phyloP scores from a whole-genome alignment of 2,113 vertebrate species.

The Ceyx cyanopectus region DNA sequence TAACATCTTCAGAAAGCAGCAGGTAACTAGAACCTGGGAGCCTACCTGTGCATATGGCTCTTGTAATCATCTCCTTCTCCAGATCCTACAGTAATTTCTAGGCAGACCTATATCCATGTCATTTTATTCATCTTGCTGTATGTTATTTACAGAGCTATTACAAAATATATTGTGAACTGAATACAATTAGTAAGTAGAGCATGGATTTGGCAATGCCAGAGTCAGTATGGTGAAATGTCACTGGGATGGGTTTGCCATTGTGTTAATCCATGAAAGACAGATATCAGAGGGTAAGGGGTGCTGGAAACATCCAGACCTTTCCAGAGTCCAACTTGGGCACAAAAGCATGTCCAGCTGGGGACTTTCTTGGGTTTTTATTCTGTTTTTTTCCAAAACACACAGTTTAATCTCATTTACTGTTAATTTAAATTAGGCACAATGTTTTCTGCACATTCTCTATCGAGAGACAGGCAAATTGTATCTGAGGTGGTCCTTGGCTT shows the following conservation, averaged over 20 bases:
- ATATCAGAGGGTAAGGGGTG: background rate
- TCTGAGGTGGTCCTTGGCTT: slow-evolving; percentile 3
- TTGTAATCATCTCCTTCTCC: background rate
- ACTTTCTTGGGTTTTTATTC: background rate
- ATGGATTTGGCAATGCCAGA: background rate
- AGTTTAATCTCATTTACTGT: background rate
- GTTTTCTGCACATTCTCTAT: background rate
- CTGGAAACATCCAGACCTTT: background rate
- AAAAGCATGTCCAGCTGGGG: background rate
- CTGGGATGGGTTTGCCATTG: background rate
- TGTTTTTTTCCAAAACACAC: slow-evolving; percentile 26
- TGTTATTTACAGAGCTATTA: slow-evolving; percentile 72
- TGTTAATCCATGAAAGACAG: background rate
- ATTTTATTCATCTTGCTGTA: slow-evolving; percentile 66
- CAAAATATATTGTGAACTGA: slow-evolving; percentile 39
- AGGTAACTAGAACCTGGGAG: background rate
- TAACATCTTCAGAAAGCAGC: background rate
- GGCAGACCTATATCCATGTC: slow-evolving; percentile 43
- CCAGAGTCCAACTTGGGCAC: background rate
- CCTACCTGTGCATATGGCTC: slow-evolving; percentile 6
- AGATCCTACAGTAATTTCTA: background rate
- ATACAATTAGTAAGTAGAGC: background rate
- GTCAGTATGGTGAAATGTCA: background rate
- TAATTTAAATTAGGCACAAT: slow-evolving; percentile 31
- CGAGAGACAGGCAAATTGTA: background rate